A percentile compares a stretch with the other conserved stretches of the same genome.
Conservation (phyloP, 2,888 invertebrate species). For the Latrodectus hesperus region DNA sequence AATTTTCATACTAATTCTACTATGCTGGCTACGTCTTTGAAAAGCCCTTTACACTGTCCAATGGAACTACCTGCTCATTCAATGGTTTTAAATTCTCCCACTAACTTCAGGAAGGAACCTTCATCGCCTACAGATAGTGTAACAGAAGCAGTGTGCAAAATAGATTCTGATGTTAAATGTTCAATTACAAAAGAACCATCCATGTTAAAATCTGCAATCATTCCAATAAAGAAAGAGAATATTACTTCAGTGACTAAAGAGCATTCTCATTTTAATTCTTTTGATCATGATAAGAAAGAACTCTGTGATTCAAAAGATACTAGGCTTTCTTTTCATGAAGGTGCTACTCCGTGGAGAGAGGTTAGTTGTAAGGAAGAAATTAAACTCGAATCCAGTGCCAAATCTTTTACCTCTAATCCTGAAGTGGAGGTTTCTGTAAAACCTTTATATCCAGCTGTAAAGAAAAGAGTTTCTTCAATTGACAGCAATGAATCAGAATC, state of each 20-base stretch:
- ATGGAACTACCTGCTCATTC: constrained; percentile 40
- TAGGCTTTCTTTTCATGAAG: constrained; percentile 45
- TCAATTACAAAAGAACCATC: constrained; percentile 44
- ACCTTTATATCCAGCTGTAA: constrained; percentile 70
- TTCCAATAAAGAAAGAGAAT: constrained; percentile 48
- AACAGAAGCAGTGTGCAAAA: constrained; percentile 50
- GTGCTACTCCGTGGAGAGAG: constrained; percentile 58
- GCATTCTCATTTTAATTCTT: constrained; percentile 31
- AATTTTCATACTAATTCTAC: constrained; percentile 46
- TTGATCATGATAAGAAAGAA: constrained; percentile 57
- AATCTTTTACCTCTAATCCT: constrained; percentile 41
- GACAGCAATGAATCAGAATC: constrained; percentile 71
- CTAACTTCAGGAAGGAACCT: constrained; percentile 46
- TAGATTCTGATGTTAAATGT: constrained; percentile 39
- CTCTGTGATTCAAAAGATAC: constrained; percentile 61
- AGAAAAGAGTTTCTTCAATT: constrained; percentile 71
- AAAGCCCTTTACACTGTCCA: constrained; percentile 54
- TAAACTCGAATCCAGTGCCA: constrained; percentile 57
- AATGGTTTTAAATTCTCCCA: constrained; percentile 30
- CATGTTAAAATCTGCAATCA: constrained; percentile 31
- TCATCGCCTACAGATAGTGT: constrained; percentile 43
- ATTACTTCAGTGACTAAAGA: constrained; percentile 43
- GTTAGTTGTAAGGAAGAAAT: constrained; percentile 44
- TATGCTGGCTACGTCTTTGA: constrained; percentile 42
- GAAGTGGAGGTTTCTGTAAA: constrained; percentile 70